A percentile compares a stretch with the other conserved stretches of the same genome.
phyloP scores from a whole-genome alignment of 1,140 invertebrate species.

The Heliothis subflexa region DNA sequence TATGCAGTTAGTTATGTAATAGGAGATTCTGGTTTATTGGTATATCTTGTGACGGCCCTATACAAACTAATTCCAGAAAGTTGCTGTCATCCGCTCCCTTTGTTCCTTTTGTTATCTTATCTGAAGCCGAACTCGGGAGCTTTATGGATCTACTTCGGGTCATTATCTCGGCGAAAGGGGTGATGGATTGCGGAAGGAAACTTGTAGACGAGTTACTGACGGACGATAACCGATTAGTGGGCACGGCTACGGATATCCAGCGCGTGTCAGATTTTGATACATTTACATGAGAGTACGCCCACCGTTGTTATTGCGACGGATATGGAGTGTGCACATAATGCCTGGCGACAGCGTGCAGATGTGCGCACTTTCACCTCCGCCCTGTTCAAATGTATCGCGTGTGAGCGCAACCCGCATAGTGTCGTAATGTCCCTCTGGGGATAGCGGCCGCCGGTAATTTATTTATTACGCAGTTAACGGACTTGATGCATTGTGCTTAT shows the following conservation, averaged over 20 bases:
- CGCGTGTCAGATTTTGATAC: constrained; percentile 35
- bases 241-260: constrained; percentile 12
- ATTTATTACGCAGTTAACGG: constrained; percentile 58
- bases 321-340: constrained; percentile 55
- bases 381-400: constrained; percentile 64
- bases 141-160: constrained; percentile 5
- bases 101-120: constrained; percentile 41
- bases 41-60: neutral
- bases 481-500: constrained; percentile 45
- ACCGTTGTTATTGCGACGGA: constrained; percentile 53
- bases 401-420: constrained; percentile 56
- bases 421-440: constrained; percentile 56
- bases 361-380: constrained; percentile 75
- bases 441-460: constrained; percentile 45
- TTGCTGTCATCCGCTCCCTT: constrained; percentile 19
- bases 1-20: constrained; percentile 6
- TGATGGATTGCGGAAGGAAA: constrained; percentile 35
- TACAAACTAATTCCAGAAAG: constrained; percentile 11
- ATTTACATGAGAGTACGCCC: constrained; percentile 61
- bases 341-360: constrained; percentile 61
- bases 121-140: constrained; percentile 7
- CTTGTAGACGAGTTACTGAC: constrained; percentile 14
- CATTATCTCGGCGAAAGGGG: constrained; percentile 23
- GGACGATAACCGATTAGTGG: constrained; percentile 35
- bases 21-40: neutral